Evolutionary conservation across 2,888 invertebrate species (phyloP).

Genomic region (Auanema sp.): DNA sequence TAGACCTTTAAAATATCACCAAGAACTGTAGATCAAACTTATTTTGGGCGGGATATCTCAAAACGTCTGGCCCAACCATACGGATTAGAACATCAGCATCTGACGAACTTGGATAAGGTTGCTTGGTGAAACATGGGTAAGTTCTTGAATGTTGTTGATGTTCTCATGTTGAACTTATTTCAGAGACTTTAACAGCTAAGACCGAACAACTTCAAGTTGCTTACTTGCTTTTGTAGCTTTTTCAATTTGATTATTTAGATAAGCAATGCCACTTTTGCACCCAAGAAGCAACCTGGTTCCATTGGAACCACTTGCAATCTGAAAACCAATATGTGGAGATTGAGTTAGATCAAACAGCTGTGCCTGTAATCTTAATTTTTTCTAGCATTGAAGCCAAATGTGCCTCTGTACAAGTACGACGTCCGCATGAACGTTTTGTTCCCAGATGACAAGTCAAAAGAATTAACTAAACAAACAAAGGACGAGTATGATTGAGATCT

Average conservation of each 20-base stretch:
- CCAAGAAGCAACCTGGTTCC: conserved; percentile 8
- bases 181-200: too few relatives aligned
- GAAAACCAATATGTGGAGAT: conserved; percentile 9
- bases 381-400: conserved; percentile 11
- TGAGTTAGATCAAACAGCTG: conserved; percentile 1
- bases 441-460: conserved; percentile 1
- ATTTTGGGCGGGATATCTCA: too few relatives aligned
- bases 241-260: not conserved
- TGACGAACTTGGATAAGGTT: too few relatives aligned
- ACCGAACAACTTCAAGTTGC: too few relatives aligned
- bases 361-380: not conserved
- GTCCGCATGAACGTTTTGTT: conserved; percentile 10
- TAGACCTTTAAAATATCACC: too few relatives aligned
- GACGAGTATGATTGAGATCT: conserved; percentile 15
- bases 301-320: not conserved
- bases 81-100: too few relatives aligned
- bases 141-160: too few relatives aligned
- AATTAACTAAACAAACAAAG: conserved; percentile 17
- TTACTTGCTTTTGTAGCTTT: too few relatives aligned
- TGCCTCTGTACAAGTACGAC: conserved; percentile 20
- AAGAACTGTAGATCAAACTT: too few relatives aligned
- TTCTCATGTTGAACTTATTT: too few relatives aligned
- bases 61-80: too few relatives aligned
- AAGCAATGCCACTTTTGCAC: not conserved
- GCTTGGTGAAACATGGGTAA: too few relatives aligned